phyloP scores from a whole-genome alignment of 2,113 vertebrate species.

The Vulpes vulpes region DNA sequence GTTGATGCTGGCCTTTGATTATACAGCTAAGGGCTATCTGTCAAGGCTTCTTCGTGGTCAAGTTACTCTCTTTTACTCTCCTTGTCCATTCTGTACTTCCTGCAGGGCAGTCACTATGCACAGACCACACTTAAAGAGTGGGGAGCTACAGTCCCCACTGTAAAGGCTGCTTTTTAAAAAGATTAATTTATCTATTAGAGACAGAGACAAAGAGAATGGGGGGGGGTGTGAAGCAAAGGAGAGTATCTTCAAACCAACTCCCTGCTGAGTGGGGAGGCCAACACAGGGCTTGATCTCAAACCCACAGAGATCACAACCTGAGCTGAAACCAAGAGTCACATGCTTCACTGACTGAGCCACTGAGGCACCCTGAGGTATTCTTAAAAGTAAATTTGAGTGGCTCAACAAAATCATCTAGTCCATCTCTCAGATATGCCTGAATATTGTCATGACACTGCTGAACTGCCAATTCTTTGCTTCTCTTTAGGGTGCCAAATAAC shows the following conservation, averaged over 20 bases:
- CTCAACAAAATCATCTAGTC: background rate
- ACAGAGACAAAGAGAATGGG: no score
- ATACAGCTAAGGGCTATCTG: background rate
- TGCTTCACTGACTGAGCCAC: background rate
- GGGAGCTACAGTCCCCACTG: background rate
- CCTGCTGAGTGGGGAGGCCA: background rate
- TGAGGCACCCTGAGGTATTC: background rate
- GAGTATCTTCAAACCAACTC: background rate
- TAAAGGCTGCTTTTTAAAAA: background rate
- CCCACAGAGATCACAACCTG: background rate
- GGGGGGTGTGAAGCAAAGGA: background rate
- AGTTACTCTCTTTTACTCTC: background rate
- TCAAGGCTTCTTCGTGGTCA: background rate
- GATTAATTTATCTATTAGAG: background rate
- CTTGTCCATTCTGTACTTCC: background rate
- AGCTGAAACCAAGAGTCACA: background rate
- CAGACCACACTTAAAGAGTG: background rate
- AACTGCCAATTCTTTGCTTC: background rate
- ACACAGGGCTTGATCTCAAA: background rate
- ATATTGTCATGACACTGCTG: background rate
- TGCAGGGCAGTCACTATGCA: background rate
- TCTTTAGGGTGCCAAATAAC: background rate
- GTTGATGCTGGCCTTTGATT: background rate
- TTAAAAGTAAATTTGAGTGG: background rate
- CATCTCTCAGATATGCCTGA: background rate